phyloP scores from a whole-genome alignment of 2,113 vertebrate species.

The Columbina picui region DNA sequence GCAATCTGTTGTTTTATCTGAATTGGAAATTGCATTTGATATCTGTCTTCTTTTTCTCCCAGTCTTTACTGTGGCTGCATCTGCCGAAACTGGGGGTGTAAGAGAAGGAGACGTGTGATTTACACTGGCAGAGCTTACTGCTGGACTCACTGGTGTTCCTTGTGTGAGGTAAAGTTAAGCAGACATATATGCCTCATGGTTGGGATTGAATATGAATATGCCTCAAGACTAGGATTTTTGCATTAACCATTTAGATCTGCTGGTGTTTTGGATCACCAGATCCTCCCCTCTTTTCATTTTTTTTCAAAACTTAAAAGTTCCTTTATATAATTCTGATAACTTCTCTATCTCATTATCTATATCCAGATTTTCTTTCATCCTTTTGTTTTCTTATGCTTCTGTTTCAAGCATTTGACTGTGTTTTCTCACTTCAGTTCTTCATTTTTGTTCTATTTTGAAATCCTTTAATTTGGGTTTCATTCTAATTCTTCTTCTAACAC shows the following conservation, averaged over 20 bases:
- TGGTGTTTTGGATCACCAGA: neutral
- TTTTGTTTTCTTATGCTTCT: neutral
- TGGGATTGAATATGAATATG: neutral
- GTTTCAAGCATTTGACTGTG: neutral
- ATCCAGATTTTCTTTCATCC: neutral
- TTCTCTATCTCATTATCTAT: neutral
- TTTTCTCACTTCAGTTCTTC: neutral
- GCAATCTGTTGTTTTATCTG: constrained; percentile 18
- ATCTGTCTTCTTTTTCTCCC: neutral
- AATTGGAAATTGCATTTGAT: constrained; percentile 41
- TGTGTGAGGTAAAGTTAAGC: constrained; percentile 54
- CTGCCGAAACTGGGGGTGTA: constrained; percentile 48
- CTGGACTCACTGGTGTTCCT: constrained; percentile 29
- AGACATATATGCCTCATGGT: neutral
- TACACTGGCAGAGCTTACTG: constrained; percentile 27
- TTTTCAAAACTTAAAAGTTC: neutral
- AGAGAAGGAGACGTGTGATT: constrained; percentile 44
- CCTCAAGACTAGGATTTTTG: constrained; percentile 1
- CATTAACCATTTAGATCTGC: neutral
- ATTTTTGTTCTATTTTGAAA: constrained; percentile 26
- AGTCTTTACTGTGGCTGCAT: constrained; percentile 32
- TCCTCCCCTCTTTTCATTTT: neutral
- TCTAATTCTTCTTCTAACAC: constrained; percentile 11
- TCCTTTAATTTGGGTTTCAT: neutral
- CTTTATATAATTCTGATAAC: neutral